These are phyloP conservation scores for Palaemon carinicauda DNA, from an alignment of 1,140 invertebrate species.

Conservation along the genomic window DNA sequence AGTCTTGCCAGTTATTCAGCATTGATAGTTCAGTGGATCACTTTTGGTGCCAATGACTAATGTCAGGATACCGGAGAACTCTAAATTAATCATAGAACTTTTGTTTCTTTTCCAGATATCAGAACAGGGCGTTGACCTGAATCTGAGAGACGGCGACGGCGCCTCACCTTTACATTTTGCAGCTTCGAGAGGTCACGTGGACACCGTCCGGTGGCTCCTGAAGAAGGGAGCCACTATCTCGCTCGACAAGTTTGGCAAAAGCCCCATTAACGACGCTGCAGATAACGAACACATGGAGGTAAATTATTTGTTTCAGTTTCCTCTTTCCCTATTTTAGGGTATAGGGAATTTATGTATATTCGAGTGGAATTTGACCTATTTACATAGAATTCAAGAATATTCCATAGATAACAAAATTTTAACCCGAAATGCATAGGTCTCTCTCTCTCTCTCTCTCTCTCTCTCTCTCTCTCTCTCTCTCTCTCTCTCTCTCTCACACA, in stretches of 20 bases:
- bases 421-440: neutral
- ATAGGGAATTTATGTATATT: too few species aligned
- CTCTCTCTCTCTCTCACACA: too few species aligned
- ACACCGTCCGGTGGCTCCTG: constrained; percentile 83
- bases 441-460: neutral
- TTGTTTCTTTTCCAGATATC: constrained; percentile 72
- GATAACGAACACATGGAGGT: constrained; percentile 90
- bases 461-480: neutral
- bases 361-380: too few species aligned
- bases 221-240: constrained; percentile 78
- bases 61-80: neutral
- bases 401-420: too few species aligned
- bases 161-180: constrained; percentile 76
- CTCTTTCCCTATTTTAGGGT: neutral
- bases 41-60: too few species aligned
- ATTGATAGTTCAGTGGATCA: neutral
- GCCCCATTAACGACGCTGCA: constrained; percentile 86
- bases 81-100: neutral
- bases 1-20: too few species aligned
- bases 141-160: constrained; percentile 83
- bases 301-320: constrained; percentile 60
- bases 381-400: too few species aligned
- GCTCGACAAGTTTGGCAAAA: constrained; percentile 85
- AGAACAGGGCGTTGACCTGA: constrained; percentile 82
- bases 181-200: constrained; percentile 81